phyloP scores from a whole-genome alignment of 2,113 vertebrate species.

The Cephalopterus ornatus region DNA sequence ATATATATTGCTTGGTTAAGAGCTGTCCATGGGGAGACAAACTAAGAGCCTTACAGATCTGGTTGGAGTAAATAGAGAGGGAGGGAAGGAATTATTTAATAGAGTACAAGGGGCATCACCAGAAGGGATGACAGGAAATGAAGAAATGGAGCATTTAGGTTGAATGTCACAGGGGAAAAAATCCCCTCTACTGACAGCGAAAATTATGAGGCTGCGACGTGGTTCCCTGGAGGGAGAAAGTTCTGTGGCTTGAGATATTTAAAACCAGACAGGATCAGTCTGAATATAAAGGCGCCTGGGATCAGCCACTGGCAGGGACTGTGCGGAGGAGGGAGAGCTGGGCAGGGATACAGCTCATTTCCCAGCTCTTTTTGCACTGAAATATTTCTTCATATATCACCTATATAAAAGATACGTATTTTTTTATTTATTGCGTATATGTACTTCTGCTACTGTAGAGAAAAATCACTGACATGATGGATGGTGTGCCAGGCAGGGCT shows the following conservation, averaged over 20 bases:
- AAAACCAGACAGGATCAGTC: conserved; percentile 50
- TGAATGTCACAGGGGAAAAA: conserved; percentile 59
- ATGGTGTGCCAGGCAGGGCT: neutral
- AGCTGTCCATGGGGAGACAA: conserved; percentile 48
- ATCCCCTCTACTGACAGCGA: conserved; percentile 47
- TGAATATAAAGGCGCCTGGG: neutral
- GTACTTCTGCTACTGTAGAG: neutral
- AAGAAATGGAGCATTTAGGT: conserved; percentile 57
- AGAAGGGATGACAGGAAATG: conserved; percentile 56
- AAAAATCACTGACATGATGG: neutral
- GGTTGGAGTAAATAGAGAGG: conserved; percentile 45
- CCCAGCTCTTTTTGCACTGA: neutral
- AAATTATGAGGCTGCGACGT: conserved; percentile 29
- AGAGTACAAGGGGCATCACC: conserved; percentile 49
- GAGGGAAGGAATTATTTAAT: conserved; percentile 58
- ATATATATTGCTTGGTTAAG: conserved; percentile 55
- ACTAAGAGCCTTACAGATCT: conserved; percentile 49
- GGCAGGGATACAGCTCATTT: neutral
- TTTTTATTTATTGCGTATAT: neutral
- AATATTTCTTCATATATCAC: neutral
- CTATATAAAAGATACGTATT: neutral
- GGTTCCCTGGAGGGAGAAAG: conserved; percentile 32
- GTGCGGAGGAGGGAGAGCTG: neutral
- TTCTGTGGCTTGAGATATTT: conserved; percentile 48
- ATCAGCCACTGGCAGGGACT: neutral